Base-by-base conservation (phyloP, 2,113 vertebrate genomes). In the Cyprinodon variegatus region DNA sequence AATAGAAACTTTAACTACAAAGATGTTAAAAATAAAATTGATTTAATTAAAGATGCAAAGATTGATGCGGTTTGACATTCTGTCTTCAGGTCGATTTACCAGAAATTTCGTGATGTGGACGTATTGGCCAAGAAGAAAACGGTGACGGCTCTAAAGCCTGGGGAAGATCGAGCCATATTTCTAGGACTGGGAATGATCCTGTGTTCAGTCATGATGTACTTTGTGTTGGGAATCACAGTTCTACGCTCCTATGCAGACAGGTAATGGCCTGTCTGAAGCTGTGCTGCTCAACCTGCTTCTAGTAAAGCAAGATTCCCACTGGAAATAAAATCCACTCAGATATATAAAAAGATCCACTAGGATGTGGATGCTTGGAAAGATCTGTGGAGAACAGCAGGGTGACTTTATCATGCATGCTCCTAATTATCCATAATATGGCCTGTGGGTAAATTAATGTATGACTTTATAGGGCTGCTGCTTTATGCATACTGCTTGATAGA, bases 131-230 rank as follows among this genome's bases (percentile, higher is more conserved):
- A 98, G 94, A 97, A 95, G 93, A 96, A 97, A 93, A 96, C 96
- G 40, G 97, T 96, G 84, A 98, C 96, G 4, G 96, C 97, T 29
- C 90, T 97, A 39, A 97, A 97, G 91, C 95, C 97, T 0, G 97
- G 97, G 73, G 97, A 98, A 81, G 97, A 99, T 87, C 92, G 97
- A 3, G 97, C 97, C 74, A 96, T 98, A 61, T 92, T 98, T 15
- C 94, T 99, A 0, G 97, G 97, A 68, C 93, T 99, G 72, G 91
- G 96, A 70, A 99, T 99, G 97, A 96, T 99, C 94, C 92, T 97
- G 78, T 96, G 95, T 63, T 97, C 97, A 13, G 93, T 96, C 89
- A 96, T 98, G 96, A 97, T 98, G 96, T 98, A 96, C 90, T 99
- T 98, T 63, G 95, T 99, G 71, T 94, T 99, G 90, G 96, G 96